A percentile compares a stretch with the other conserved stretches of the same genome.
Evolutionary conservation across 92 coral and sea anemone species (phyloP).

Genomic region (Porites divaricata): DNA sequence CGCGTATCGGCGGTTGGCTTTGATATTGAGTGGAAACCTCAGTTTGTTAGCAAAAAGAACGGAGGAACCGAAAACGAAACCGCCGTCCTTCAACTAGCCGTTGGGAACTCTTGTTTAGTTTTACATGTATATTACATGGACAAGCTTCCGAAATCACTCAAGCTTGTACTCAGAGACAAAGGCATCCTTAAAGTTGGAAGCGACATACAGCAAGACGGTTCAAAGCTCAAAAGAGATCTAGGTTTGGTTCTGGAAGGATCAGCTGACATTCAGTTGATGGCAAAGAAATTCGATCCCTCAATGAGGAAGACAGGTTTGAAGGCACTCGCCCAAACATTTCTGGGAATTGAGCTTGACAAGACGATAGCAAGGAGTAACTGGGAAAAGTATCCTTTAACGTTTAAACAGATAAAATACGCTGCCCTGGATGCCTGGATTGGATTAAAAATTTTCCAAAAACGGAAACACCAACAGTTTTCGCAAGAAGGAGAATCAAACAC

Average conservation of each 20-base stretch:
- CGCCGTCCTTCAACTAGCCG: constrained; percentile 76
- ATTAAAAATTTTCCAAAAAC: constrained; percentile 61
- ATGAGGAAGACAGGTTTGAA: constrained; percentile 60
- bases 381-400: constrained; percentile 68
- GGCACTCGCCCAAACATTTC: constrained; percentile 55
- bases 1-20: constrained; percentile 61
- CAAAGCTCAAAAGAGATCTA: constrained; percentile 65
- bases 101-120: constrained; percentile 59
- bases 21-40: constrained; percentile 84
- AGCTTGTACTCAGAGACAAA: constrained; percentile 46
- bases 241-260: constrained; percentile 71
- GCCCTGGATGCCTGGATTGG: constrained; percentile 91
- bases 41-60: constrained; percentile 67
- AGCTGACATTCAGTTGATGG: constrained; percentile 69
- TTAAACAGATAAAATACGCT: constrained; percentile 74
- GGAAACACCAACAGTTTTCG: constrained; percentile 13
- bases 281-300: constrained; percentile 13
- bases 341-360: constrained; percentile 65
- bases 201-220: constrained; percentile 72
- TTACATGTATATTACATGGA: constrained; percentile 67
- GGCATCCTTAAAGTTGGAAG: constrained; percentile 79
- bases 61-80: constrained; percentile 72
- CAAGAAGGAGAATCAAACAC: too few species aligned
- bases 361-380: constrained; percentile 68
- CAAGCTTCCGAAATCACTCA: constrained; percentile 59